Evolutionary conservation across 2,113 vertebrate species (phyloP).

Genomic region (Polyodon spathula): DNA sequence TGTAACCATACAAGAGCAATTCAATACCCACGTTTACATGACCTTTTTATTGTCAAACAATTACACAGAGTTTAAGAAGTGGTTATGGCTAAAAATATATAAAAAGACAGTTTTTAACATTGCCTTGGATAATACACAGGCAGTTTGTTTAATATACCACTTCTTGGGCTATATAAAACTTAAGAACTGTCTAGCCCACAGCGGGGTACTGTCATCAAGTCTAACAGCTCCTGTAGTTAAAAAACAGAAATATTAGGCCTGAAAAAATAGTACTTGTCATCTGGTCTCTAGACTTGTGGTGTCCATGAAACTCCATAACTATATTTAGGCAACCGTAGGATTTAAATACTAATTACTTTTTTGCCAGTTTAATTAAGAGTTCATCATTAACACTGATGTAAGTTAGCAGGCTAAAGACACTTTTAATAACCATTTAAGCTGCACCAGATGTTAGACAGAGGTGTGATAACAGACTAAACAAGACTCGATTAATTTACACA

Average conservation of each 20-base stretch:
- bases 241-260: slow-evolving; percentile 11
- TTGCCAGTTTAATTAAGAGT: slow-evolving; percentile 26
- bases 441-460: slow-evolving; percentile 38
- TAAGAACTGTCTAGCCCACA: slow-evolving; percentile 17
- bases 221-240: slow-evolving; percentile 20
- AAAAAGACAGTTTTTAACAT: slow-evolving; percentile 14
- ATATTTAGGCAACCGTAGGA: slow-evolving; percentile 17
- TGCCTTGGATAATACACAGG: slow-evolving; percentile 15
- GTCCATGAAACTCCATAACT: slow-evolving; percentile 18
- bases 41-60: slow-evolving; percentile 2
- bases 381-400: slow-evolving; percentile 26
- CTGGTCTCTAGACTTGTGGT: slow-evolving; percentile 21
- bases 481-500: slow-evolving; percentile 33
- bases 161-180: slow-evolving; percentile 20
- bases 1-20: not conserved
- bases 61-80: slow-evolving; percentile 8
- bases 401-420: slow-evolving; percentile 24
- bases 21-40: not conserved
- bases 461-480: slow-evolving; percentile 31
- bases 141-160: slow-evolving; percentile 24
- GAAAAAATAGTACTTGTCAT: slow-evolving; percentile 13
- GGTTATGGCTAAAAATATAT: not conserved
- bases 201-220: slow-evolving; percentile 19
- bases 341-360: slow-evolving; percentile 9
- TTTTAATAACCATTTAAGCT: slow-evolving; percentile 26